A percentile compares a stretch with the other conserved stretches of the same genome.
Evolutionary conservation across 2,113 vertebrate species (phyloP).

Genomic region (Panthera leo): DNA sequence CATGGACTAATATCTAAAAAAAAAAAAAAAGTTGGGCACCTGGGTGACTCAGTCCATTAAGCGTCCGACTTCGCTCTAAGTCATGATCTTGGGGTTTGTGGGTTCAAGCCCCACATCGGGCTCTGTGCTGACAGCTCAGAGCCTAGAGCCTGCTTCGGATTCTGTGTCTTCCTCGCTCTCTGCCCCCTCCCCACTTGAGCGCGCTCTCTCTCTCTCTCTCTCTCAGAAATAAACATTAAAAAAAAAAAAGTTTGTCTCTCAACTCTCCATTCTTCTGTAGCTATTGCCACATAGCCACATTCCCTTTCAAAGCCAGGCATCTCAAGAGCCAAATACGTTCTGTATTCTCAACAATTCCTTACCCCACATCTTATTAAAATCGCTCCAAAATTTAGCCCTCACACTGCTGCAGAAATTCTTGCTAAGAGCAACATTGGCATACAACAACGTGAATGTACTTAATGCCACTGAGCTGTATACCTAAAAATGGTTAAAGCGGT

Average conservation of each 20-base stretch:
- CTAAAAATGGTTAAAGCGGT: neutral
- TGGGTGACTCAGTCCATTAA: no score
- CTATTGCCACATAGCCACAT: neutral
- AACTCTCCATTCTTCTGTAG: neutral
- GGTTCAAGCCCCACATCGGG: no score
- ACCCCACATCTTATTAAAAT: neutral
- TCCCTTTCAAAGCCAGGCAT: neutral
- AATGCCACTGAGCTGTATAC: neutral
- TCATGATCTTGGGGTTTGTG: no score
- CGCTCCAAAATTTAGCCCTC: neutral
- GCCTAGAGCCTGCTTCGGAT: no score
- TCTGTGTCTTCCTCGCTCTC: no score
- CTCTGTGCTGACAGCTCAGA: no score
- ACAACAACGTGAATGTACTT: neutral
- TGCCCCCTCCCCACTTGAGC: no score
- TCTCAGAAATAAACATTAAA: neutral
- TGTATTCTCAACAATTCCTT: neutral
- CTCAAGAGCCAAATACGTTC: neutral
- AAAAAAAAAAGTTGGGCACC: no score
- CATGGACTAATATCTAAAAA: neutral
- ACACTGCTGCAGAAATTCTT: constrained; percentile 22
- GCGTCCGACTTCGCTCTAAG: no score
- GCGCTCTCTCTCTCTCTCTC: no score
- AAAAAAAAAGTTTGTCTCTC: neutral
- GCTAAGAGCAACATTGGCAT: neutral